A percentile compares a stretch with the other conserved stretches of the same genome.
Evolutionary conservation across 2,113 vertebrate species (phyloP).

Genomic region (Tinamus guttatus): DNA sequence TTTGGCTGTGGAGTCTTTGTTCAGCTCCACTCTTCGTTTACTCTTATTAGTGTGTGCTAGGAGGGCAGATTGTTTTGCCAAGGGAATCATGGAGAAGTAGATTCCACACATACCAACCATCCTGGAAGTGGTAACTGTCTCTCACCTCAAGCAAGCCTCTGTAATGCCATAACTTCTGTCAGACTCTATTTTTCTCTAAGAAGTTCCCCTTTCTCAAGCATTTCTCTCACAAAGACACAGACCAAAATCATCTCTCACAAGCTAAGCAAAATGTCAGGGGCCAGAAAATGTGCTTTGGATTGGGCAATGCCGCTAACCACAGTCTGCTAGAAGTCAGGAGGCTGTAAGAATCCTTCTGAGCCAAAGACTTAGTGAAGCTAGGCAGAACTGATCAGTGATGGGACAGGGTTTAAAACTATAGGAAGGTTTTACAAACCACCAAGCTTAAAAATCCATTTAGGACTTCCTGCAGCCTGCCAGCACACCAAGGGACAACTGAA

Average conservation of each 20-base stretch:
- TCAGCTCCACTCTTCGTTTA: no score
- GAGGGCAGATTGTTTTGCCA: no score
- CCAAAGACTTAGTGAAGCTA: not conserved
- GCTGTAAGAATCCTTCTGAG: not conserved
- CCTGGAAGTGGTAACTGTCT: no score
- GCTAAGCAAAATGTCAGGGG: not conserved
- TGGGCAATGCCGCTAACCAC: not conserved
- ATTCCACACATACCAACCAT: no score
- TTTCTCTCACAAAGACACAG: not conserved
- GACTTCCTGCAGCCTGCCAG: not conserved
- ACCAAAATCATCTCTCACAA: not conserved
- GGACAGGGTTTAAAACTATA: not conserved
- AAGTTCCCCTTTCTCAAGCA: no score
- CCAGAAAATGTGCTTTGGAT: not conserved
- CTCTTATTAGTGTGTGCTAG: no score
- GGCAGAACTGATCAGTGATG: not conserved
- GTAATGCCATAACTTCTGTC: no score
- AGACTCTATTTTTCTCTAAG: no score
- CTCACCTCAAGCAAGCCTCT: no score
- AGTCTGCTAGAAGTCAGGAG: not conserved
- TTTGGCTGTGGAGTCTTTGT: no score
- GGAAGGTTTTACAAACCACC: not conserved
- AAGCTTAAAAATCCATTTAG: not conserved
- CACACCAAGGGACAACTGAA: not conserved
- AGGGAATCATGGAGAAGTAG: no score